phyloP scores from a whole-genome alignment of 2,888 invertebrate genomes.

The Aporophyla lueneburgensis region DNA sequence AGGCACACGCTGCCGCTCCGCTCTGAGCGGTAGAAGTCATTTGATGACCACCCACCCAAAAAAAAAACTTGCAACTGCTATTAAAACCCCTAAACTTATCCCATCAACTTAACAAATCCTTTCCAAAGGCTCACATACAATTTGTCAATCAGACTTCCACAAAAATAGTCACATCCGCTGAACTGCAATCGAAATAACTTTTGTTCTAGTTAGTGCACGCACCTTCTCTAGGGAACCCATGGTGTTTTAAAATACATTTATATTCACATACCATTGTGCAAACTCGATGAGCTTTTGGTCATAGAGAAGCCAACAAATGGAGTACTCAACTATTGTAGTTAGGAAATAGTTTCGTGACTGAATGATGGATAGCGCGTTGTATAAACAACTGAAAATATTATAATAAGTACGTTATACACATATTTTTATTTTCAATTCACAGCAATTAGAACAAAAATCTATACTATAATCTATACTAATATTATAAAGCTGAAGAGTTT shows the following conservation, averaged over 20 bases:
- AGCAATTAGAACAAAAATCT: too few species aligned
- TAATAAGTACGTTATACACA: too few species aligned
- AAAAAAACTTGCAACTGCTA: too few species aligned
- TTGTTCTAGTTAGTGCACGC: conserved; percentile 34
- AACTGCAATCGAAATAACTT: conserved; percentile 40
- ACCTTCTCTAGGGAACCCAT: conserved; percentile 22
- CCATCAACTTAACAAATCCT: not conserved
- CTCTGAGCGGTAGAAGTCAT: too few species aligned
- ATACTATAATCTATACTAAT: too few species aligned
- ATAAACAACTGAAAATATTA: too few species aligned
- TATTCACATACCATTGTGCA: conserved; percentile 17
- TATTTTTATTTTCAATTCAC: too few species aligned
- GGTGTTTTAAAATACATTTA: conserved; percentile 40
- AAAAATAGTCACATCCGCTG: conserved; percentile 17
- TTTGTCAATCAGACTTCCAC: conserved; percentile 16
- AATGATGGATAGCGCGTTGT: not conserved
- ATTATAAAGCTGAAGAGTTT: too few species aligned
- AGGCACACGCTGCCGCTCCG: too few species aligned
- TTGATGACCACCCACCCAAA: too few species aligned
- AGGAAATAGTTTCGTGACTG: not conserved
- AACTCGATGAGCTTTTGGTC: conserved; percentile 17
- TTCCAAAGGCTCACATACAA: not conserved
- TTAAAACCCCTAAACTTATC: not conserved
- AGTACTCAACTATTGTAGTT: not conserved
- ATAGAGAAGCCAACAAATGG: conserved; percentile 3